Percentiles rank a stretch among this genome's conserved stretches.
Conservation (phyloP, 2,113 vertebrate species). For the Odocoileus virginianus region DNA sequence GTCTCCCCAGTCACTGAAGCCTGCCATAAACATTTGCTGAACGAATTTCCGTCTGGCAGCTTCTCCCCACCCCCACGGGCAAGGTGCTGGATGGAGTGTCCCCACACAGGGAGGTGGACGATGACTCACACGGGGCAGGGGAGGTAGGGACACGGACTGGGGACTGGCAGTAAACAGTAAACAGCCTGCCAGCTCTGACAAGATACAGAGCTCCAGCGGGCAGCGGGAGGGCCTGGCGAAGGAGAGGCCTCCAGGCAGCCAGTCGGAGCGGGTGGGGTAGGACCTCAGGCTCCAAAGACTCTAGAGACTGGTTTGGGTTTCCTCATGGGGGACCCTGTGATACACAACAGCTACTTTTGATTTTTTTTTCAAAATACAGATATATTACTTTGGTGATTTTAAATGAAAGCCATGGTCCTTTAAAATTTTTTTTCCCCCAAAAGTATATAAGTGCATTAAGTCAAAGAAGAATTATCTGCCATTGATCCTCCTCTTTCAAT, state of each 20-base stretch:
- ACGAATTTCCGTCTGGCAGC: background rate
- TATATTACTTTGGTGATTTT: background rate
- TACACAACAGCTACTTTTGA: background rate
- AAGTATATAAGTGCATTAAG: background rate
- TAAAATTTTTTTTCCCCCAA: background rate
- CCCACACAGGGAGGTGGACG: background rate
- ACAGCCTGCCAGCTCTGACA: constrained; percentile 11
- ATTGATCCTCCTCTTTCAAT: background rate
- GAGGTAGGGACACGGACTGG: background rate
- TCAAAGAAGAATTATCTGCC: background rate
- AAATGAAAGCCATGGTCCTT: background rate
- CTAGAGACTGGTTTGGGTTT: background rate
- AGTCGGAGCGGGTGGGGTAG: background rate
- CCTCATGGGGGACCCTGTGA: background rate
- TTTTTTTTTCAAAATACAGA: constrained; percentile 13
- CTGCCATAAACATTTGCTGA: background rate
- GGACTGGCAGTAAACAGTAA: constrained; percentile 43
- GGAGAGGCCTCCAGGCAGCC: background rate
- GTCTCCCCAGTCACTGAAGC: background rate
- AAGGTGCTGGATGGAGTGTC: background rate
- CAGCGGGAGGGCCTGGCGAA: background rate
- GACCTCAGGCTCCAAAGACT: background rate
- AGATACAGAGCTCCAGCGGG: constrained; percentile 22
- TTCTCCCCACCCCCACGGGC: background rate
- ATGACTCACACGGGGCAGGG: constrained; percentile 49